Conservation (phyloP, 1,140 invertebrate species). For the Magallana gigas region DNA sequence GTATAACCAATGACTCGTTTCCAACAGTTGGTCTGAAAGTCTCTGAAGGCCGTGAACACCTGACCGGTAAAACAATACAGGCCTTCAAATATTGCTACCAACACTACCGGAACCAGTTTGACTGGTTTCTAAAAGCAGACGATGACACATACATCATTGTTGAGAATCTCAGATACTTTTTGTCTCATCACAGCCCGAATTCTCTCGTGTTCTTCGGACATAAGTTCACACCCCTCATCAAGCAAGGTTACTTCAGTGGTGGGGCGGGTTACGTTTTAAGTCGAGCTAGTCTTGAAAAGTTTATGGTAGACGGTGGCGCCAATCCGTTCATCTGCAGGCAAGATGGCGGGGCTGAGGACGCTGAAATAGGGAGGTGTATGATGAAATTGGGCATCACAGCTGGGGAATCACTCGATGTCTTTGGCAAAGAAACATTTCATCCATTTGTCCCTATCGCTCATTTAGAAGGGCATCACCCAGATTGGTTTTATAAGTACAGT, state of each 20-base stretch:
- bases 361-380: constrained; percentile 87
- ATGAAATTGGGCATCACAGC: constrained; percentile 50
- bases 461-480: constrained; percentile 48
- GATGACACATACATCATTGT: constrained; percentile 87
- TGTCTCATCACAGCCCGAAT: constrained; percentile 58
- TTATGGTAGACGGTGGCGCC: constrained; percentile 81
- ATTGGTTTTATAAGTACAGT: constrained; percentile 51
- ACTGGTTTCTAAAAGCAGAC: constrained; percentile 68
- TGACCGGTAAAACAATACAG: constrained; percentile 97
- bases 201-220: constrained; percentile 74
- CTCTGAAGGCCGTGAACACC: constrained; percentile 90
- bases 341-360: constrained; percentile 91
- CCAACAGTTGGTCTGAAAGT: constrained; percentile 80
- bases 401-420: constrained; percentile 46
- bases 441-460: constrained; percentile 51
- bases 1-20: constrained; percentile 64
- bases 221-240: constrained; percentile 65
- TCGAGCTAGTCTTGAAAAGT: constrained; percentile 57
- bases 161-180: constrained; percentile 75
- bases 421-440: constrained; percentile 51
- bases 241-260: constrained; percentile 70
- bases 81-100: constrained; percentile 86
- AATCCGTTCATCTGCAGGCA: constrained; percentile 78
- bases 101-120: constrained; percentile 69
- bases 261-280: constrained; percentile 90